Evolutionary conservation across 2,113 vertebrate genomes (phyloP).

Genomic region (Prochilodus magdalenae): DNA sequence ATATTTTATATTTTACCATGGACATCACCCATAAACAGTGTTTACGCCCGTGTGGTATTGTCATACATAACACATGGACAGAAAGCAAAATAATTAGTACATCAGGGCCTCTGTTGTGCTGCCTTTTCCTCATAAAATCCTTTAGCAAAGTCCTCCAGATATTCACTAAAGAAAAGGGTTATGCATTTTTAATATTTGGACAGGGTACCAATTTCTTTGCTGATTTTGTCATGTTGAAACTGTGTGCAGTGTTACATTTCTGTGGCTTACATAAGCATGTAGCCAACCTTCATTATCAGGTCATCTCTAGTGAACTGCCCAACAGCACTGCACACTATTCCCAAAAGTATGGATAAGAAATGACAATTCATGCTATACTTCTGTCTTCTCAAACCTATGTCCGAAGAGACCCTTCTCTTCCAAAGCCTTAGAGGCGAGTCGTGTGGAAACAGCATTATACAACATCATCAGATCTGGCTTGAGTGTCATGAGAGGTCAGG

Average conservation of each 20-base stretch:
- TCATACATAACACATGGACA: too few species aligned
- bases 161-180: neutral
- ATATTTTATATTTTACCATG: too few species aligned
- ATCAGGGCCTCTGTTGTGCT: too few species aligned
- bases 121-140: neutral
- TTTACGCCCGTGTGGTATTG: too few species aligned
- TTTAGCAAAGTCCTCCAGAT: neutral
- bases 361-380: slow-evolving; percentile 2
- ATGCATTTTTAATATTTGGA: neutral
- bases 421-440: neutral
- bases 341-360: slow-evolving; percentile 22
- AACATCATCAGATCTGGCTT: slow-evolving; percentile 15
- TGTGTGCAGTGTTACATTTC: slow-evolving; percentile 8
- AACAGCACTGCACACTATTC: slow-evolving; percentile 3
- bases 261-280: neutral
- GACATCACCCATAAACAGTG: too few species aligned
- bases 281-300: slow-evolving; percentile 6
- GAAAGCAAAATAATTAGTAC: too few species aligned
- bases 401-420: slow-evolving; percentile 2
- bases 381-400: slow-evolving; percentile 7
- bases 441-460: neutral
- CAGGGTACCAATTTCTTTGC: neutral
- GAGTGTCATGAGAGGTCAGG: slow-evolving; percentile 12
- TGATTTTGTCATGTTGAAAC: slow-evolving; percentile 20
- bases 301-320: slow-evolving; percentile 7